Percentiles rank a stretch among this genome's conserved stretches.
phyloP scores from a whole-genome alignment of 2,888 invertebrate genomes.

The Hanleya hanleyi region DNA sequence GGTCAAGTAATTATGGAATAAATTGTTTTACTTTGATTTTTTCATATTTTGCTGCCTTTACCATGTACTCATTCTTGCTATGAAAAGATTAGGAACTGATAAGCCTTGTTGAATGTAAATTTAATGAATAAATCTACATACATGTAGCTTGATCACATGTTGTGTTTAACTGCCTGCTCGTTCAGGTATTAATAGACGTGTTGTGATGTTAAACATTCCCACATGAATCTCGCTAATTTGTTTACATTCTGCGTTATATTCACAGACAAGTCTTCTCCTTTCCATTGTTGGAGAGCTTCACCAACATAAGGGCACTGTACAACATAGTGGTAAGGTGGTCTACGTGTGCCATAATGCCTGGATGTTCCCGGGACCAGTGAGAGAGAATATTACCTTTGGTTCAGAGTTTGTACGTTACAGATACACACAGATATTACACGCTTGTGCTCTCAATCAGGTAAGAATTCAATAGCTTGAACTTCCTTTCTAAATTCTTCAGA shows the following conservation, averaged over 20 bases:
- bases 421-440: slow-evolving; percentile 47
- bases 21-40: no score
- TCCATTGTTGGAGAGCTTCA: slow-evolving; percentile 51
- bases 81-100: no score
- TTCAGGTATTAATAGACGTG: no score
- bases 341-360: slow-evolving; percentile 47
- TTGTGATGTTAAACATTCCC: neutral
- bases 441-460: slow-evolving; percentile 52
- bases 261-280: slow-evolving; percentile 51
- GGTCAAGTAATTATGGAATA: no score
- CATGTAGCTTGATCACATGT: no score
- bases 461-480: no score
- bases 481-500: no score
- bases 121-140: no score
- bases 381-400: slow-evolving; percentile 56
- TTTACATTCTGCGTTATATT: neutral
- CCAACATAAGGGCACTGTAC: slow-evolving; percentile 45
- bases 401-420: slow-evolving; percentile 42
- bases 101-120: no score
- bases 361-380: slow-evolving; percentile 51
- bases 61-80: no score
- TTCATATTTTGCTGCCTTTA: no score
- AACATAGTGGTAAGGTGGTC: slow-evolving; percentile 43
- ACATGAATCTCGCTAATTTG: neutral
- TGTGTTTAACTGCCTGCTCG: no score